Percentiles rank a stretch among this genome's conserved stretches.
Conservation (phyloP, 2,113 vertebrate species). For the Diphyllodes magnificus region DNA sequence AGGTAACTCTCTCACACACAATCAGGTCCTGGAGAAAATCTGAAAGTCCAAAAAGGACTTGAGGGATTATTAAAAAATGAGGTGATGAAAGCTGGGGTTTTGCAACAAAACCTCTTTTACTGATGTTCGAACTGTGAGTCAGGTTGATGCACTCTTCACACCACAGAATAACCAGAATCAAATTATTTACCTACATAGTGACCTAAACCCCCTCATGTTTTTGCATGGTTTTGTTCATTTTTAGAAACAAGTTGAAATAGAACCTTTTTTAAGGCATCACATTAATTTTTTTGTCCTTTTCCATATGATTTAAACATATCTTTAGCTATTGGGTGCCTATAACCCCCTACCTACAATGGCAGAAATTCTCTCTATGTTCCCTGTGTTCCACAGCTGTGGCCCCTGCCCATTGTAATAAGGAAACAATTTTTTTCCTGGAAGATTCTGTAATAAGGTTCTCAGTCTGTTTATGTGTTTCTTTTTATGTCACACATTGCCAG, state of each 20-base stretch:
- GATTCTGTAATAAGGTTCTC: neutral
- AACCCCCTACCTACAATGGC: neutral
- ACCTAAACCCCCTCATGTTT: neutral
- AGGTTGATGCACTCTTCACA: neutral
- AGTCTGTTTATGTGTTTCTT: neutral
- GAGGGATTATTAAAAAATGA: neutral
- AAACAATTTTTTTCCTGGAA: neutral
- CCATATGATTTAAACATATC: neutral
- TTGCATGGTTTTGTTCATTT: neutral
- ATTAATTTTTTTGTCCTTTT: neutral
- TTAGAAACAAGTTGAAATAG: neutral
- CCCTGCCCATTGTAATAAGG: neutral
- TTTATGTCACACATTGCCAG: neutral
- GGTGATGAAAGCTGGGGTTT: neutral
- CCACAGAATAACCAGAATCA: neutral
- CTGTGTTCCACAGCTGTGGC: neutral
- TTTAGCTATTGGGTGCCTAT: neutral
- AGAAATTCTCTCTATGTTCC: neutral
- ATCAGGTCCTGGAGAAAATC: neutral
- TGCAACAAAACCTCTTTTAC: neutral
- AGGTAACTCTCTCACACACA: neutral
- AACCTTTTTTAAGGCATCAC: neutral
- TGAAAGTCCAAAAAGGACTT: neutral
- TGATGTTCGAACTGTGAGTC: neutral
- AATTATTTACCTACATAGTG: neutral